Conservation (phyloP, 1,140 invertebrate genomes). For the Agrypnia vestita region DNA sequence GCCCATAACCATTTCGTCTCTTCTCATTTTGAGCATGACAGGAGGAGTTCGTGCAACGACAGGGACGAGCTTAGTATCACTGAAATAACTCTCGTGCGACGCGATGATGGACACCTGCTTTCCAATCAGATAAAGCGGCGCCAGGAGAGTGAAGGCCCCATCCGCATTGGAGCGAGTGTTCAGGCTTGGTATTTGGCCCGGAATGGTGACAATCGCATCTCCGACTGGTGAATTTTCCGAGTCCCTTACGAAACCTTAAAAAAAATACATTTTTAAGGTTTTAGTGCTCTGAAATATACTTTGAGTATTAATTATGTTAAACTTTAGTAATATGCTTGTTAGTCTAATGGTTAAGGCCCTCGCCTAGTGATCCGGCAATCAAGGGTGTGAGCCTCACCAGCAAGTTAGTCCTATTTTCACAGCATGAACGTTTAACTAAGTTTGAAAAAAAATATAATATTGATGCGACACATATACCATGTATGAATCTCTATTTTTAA, state of each 20-base stretch:
- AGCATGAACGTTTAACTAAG: too few species aligned
- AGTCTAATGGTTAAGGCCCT: too few species aligned
- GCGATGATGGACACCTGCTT: constrained; percentile 25
- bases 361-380: too few species aligned
- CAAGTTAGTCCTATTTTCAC: too few species aligned
- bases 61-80: constrained; percentile 34
- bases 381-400: too few species aligned
- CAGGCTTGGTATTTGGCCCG: constrained; percentile 28
- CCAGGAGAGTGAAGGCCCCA: constrained; percentile 75
- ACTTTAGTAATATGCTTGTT: too few species aligned
- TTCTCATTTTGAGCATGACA: constrained; percentile 79
- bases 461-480: too few species aligned
- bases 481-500: too few species aligned
- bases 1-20: constrained; percentile 80
- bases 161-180: constrained; percentile 66
- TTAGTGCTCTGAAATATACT: background rate
- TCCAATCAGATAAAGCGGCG: constrained; percentile 64
- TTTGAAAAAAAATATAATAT: too few species aligned
- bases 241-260: constrained; percentile 75
- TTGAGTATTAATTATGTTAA: background rate
- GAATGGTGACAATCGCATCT: constrained; percentile 73
- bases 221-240: constrained; percentile 74
- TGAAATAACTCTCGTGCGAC: constrained; percentile 10
- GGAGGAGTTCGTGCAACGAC: constrained; percentile 63
- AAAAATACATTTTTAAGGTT: constrained; percentile 52